Percentiles rank a stretch among this genome's conserved stretches.
Conservation (phyloP, 2,888 invertebrate species). For the Dorcus parallelipipedus region DNA sequence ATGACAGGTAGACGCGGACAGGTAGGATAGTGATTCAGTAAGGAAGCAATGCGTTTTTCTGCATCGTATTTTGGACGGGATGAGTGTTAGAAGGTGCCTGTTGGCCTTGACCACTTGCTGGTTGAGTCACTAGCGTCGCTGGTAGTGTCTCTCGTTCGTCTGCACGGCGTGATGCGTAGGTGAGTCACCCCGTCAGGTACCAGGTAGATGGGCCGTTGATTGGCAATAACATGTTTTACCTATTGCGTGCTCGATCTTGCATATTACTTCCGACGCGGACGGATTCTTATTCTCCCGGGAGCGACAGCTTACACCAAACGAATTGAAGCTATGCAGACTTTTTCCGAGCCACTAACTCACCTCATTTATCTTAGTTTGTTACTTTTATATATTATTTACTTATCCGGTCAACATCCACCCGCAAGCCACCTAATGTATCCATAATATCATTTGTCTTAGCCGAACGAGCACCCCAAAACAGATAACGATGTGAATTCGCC, state of each 20-base stretch:
- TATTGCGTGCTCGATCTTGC: slow-evolving; percentile 22
- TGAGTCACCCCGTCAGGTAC: slow-evolving; percentile 18
- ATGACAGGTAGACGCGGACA: slow-evolving; percentile 17
- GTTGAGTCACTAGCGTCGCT: slow-evolving; percentile 28
- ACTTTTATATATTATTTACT: slow-evolving; percentile 42
- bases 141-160: slow-evolving; percentile 25
- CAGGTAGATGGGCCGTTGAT: slow-evolving; percentile 19
- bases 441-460: slow-evolving; percentile 45
- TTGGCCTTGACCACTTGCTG: slow-evolving; percentile 42
- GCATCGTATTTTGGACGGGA: slow-evolving; percentile 27
- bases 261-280: slow-evolving; percentile 22
- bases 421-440: slow-evolving; percentile 42
- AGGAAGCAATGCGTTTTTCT: slow-evolving; percentile 26
- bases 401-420: slow-evolving; percentile 41
- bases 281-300: background rate
- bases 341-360: slow-evolving; percentile 38
- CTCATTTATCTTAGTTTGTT: slow-evolving; percentile 47
- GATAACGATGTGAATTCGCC: slow-evolving; percentile 31
- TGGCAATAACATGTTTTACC: slow-evolving; percentile 10
- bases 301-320: too few species aligned
- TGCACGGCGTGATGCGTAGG: slow-evolving; percentile 11
- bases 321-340: slow-evolving; percentile 13
- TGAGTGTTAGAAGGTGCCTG: slow-evolving; percentile 36
- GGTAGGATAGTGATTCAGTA: slow-evolving; percentile 20
- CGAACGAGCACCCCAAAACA: slow-evolving; percentile 32